Evolutionary conservation across 2,113 vertebrate genomes (phyloP).

Genomic region (Bubo bubo): DNA sequence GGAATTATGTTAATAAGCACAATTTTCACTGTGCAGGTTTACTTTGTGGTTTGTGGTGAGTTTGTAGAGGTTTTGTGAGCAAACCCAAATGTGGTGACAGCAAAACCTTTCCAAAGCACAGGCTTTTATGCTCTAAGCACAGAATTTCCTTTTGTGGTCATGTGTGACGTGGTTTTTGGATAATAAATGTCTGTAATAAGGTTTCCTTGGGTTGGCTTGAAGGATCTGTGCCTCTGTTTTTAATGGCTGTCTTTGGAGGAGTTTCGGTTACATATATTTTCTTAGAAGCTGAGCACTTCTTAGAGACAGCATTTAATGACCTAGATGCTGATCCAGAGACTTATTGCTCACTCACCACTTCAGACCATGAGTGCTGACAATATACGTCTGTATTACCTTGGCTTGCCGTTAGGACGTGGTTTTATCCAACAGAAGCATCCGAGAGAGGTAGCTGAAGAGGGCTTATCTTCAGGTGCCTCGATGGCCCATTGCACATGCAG

Average conservation of each 20-base stretch:
- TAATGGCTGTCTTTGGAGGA: slow-evolving; percentile 46
- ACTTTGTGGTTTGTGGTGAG: slow-evolving; percentile 79
- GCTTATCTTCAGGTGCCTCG: not conserved
- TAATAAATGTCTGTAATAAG: slow-evolving; percentile 71
- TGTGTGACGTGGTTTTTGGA: slow-evolving; percentile 62
- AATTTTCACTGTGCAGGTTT: slow-evolving; percentile 57
- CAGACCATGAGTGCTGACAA: not conserved
- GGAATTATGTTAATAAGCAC: slow-evolving; percentile 73
- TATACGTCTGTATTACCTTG: not conserved
- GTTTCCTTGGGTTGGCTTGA: slow-evolving; percentile 64
- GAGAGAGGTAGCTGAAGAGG: not conserved
- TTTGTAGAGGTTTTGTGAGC: slow-evolving; percentile 74
- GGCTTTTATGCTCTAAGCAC: slow-evolving; percentile 65
- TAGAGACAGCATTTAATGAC: not conserved
- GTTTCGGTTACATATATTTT: slow-evolving; percentile 38
- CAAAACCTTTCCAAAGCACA: slow-evolving; percentile 49
- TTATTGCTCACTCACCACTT: slow-evolving; percentile 8
- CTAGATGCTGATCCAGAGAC: not conserved
- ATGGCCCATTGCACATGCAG: not conserved
- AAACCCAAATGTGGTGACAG: slow-evolving; percentile 72
- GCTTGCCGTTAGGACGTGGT: not conserved
- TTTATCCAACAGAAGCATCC: not conserved
- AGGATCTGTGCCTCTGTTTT: slow-evolving; percentile 19
- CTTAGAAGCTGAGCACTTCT: slow-evolving; percentile 29
- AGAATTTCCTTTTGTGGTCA: slow-evolving; percentile 78